Percentiles rank a stretch among this genome's conserved stretches.
These are phyloP conservation scores for Thalpophila matura DNA, from an alignment of 2,888 invertebrate species.

Conservation along the genomic window DNA sequence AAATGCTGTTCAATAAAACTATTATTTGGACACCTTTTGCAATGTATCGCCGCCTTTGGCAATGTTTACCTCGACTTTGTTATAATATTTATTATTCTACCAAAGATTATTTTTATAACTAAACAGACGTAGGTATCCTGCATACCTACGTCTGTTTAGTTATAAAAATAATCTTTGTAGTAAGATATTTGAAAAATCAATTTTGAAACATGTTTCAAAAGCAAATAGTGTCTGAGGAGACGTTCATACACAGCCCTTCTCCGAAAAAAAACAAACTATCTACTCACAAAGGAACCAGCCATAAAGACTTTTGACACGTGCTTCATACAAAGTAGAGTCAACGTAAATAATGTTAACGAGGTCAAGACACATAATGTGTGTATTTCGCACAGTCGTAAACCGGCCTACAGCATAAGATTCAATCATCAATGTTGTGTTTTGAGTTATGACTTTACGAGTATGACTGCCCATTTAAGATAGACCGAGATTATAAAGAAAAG, in stretches of 20 bases:
- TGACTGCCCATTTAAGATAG: conserved; percentile 42
- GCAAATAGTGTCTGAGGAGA: conserved; percentile 39
- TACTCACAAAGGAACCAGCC: conserved; percentile 62
- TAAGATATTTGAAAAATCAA: conserved; percentile 21
- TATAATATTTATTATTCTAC: no score
- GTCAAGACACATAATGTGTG: conserved; percentile 76
- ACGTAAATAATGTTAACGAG: conserved; percentile 77
- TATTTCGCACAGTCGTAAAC: conserved; percentile 77
- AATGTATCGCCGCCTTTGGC: no score
- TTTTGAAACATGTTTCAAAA: conserved; percentile 22
- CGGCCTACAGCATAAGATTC: conserved; percentile 72
- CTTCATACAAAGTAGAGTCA: conserved; percentile 67
- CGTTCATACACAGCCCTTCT: conserved; percentile 26
- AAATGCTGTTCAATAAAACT: no score
- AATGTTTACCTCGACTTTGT: no score
- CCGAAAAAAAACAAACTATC: conserved; percentile 58
- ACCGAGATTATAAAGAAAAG: conserved; percentile 37
- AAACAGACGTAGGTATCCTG: no score
- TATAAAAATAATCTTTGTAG: no score
- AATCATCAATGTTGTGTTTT: conserved; percentile 70
- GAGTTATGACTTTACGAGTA: conserved; percentile 55
- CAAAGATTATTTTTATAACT: no score
- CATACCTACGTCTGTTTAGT: no score
- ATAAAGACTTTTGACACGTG: conserved; percentile 72
- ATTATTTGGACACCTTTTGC: no score